Evolutionary conservation across 1,140 invertebrate species (phyloP).

Genomic region (Propsilocerus akamusi): DNA sequence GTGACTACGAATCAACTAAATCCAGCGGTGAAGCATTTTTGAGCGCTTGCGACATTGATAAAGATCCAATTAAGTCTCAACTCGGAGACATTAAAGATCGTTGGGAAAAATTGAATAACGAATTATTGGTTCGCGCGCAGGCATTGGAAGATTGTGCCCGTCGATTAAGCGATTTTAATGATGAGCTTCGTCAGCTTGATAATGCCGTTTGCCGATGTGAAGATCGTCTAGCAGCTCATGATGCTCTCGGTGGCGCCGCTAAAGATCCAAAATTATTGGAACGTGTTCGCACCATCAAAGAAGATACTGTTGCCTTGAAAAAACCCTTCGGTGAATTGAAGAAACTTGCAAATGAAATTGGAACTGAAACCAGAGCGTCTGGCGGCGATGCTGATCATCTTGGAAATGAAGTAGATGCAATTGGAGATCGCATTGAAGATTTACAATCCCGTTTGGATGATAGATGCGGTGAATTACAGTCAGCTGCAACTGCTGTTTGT

Average conservation of each 20-base stretch:
- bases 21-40: constrained; percentile 72
- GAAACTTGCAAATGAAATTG: constrained; percentile 52
- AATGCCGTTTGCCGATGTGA: constrained; percentile 70
- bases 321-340: constrained; percentile 56
- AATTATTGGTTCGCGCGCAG: constrained; percentile 41
- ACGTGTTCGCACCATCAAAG: constrained; percentile 55
- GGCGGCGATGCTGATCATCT: constrained; percentile 55
- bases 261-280: constrained; percentile 68
- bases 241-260: constrained; percentile 54
- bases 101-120: constrained; percentile 82
- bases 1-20: constrained; percentile 78
- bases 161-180: constrained; percentile 66
- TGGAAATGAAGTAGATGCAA: constrained; percentile 53
- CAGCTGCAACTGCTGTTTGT: constrained; percentile 67
- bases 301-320: constrained; percentile 53
- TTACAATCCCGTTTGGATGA: constrained; percentile 60
- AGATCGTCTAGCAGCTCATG: constrained; percentile 66
- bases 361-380: constrained; percentile 42
- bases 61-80: constrained; percentile 71
- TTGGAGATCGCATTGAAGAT: constrained; percentile 60
- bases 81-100: constrained; percentile 59
- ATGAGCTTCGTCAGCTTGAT: constrained; percentile 63
- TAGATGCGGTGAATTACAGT: constrained; percentile 61
- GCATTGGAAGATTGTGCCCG: constrained; percentile 69
- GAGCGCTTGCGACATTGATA: constrained; percentile 71